Percentiles rank a stretch among this genome's conserved stretches.
Evolutionary conservation across 2,888 invertebrate species (phyloP).

Genomic region (Ophioninae sp.): DNA sequence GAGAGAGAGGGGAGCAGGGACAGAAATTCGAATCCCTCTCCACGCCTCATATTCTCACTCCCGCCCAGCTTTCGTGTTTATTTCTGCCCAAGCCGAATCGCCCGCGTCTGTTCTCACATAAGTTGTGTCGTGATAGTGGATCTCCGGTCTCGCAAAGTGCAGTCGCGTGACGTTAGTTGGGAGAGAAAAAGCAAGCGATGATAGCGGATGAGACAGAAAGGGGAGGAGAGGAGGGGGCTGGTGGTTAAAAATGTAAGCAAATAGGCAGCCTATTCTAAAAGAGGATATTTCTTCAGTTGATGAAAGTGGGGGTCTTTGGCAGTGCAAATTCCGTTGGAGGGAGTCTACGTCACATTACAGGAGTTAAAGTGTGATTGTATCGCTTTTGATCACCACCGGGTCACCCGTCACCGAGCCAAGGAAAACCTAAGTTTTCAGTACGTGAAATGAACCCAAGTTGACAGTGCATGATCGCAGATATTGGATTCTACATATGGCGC

Average conservation of each 20-base stretch:
- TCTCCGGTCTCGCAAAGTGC: conserved; percentile 6
- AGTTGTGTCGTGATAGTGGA: not conserved
- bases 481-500: no score
- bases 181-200: not conserved
- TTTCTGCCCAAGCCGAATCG: conserved; percentile 14
- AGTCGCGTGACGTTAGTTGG: not conserved
- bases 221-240: conserved; percentile 3
- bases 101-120: not conserved
- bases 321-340: conserved; percentile 22
- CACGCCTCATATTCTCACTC: no score
- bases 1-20: not conserved
- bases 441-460: no score
- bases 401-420: not conserved
- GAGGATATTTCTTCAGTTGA: conserved; percentile 8
- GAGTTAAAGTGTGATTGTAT: conserved; percentile 14
- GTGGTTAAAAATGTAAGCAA: conserved; percentile 33
- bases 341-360: conserved; percentile 20
- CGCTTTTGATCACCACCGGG: conserved; percentile 1
- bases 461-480: no score
- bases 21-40: not conserved
- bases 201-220: conserved; percentile 2
- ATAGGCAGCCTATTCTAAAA: conserved; percentile 32
- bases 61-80: not conserved
- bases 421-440: no score
- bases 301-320: conserved; percentile 5